Percentiles rank a stretch among this genome's conserved stretches.
phyloP scores from a whole-genome alignment of 2,797 vertebrate species.

The Catharus ustulatus region DNA sequence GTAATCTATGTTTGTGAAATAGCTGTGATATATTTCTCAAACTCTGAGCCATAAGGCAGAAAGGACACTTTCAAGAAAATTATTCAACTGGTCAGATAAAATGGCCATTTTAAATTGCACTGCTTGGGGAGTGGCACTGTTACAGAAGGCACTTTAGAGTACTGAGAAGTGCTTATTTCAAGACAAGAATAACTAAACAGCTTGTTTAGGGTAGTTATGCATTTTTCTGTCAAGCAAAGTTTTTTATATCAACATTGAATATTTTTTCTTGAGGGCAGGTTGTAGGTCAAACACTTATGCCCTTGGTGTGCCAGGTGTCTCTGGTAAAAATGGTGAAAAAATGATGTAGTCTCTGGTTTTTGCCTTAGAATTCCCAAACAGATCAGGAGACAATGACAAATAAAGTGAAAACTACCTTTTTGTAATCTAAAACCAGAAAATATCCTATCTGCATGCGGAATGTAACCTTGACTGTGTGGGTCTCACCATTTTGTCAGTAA shows the following conservation, averaged over 20 bases:
- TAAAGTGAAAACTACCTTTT: neutral
- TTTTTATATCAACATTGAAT: neutral
- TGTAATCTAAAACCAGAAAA: neutral
- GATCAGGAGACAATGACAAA: neutral
- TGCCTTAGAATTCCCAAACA: neutral
- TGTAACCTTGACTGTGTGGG: neutral
- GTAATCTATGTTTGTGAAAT: slow-evolving; percentile 54
- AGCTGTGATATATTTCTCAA: slow-evolving; percentile 12
- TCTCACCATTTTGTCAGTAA: neutral
- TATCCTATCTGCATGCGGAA: neutral
- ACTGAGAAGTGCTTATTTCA: neutral
- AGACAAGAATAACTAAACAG: neutral
- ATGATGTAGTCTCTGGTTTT: neutral
- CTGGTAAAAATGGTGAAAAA: neutral
- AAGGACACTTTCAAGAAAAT: slow-evolving; percentile 21
- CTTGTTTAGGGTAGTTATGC: neutral
- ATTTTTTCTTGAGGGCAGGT: neutral
- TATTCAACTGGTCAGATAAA: slow-evolving; percentile 47
- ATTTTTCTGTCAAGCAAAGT: neutral
- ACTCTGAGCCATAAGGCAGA: neutral
- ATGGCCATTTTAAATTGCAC: slow-evolving; percentile 27
- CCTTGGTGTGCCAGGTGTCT: neutral
- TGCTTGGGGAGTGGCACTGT: neutral
- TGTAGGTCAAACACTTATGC: neutral
- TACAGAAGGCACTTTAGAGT: neutral